phyloP scores from a whole-genome alignment of 2,113 vertebrate species.

The Dryoscopus gambensis region DNA sequence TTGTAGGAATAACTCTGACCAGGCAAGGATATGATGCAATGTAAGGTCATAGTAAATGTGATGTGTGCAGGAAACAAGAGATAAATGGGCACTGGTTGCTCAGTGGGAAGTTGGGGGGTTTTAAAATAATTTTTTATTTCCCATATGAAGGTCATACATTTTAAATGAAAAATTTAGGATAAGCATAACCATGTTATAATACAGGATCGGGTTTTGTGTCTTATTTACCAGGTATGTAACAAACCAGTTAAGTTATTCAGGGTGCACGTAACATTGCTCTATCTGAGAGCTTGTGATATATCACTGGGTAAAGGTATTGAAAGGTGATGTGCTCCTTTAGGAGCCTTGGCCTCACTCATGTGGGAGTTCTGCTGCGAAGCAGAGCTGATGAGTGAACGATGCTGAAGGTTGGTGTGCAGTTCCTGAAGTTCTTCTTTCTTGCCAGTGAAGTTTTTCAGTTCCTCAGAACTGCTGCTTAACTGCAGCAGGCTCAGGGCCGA shows the following conservation, averaged over 20 bases:
- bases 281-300: neutral
- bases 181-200: neutral
- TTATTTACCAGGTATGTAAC: neutral
- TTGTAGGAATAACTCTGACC: neutral
- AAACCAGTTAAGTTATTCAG: neutral
- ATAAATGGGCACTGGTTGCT: neutral
- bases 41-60: neutral
- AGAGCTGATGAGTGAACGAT: neutral
- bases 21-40: neutral
- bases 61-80: neutral
- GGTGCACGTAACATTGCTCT: neutral
- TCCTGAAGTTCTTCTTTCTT: neutral
- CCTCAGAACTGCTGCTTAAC: neutral
- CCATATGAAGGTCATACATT: neutral
- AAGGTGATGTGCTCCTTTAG: neutral
- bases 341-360: neutral
- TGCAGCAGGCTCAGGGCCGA: neutral
- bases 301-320: neutral
- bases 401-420: neutral
- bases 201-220: neutral
- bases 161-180: neutral
- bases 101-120: neutral
- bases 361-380: neutral
- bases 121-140: neutral
- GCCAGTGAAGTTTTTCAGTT: neutral